Percentiles rank a stretch among this genome's conserved stretches.
phyloP scores from a whole-genome alignment of 2,888 invertebrate genomes.

The Caradrina kadenii region DNA sequence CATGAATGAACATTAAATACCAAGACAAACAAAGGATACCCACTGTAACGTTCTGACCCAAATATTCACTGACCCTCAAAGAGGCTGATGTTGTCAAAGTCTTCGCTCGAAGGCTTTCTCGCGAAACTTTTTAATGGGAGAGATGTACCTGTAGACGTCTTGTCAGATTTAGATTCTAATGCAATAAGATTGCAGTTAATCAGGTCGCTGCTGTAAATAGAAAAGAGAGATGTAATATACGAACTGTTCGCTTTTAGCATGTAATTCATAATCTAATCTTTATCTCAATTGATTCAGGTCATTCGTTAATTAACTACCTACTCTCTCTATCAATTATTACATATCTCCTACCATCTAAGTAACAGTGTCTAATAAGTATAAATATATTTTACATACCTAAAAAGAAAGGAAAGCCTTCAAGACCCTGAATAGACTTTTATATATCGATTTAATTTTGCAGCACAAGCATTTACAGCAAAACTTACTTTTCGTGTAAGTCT shows the following conservation, averaged over 20 bases:
- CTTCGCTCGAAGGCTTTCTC: constrained; percentile 27
- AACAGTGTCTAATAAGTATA: too few relatives aligned
- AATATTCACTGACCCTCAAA: constrained; percentile 49
- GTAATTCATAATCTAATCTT: neutral
- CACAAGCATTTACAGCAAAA: neutral
- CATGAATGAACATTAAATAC: constrained; percentile 1
- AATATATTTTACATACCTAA: too few relatives aligned
- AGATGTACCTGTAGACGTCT: constrained; percentile 19
- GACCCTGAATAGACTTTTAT: neutral
- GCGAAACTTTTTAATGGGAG: constrained; percentile 34
- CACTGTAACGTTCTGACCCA: constrained; percentile 33
- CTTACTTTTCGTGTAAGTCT: neutral
- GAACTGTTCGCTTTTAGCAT: neutral
- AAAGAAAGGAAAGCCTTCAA: too few relatives aligned
- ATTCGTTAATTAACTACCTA: too few relatives aligned
- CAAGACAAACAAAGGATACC: constrained; percentile 27
- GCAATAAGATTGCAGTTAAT: constrained; percentile 7
- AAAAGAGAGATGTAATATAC: neutral
- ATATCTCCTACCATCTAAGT: too few relatives aligned
- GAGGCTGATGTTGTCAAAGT: constrained; percentile 37
- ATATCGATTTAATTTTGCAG: neutral
- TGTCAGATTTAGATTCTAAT: constrained; percentile 6
- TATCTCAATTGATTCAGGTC: neutral
- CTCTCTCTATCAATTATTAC: neutral
- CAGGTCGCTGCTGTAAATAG: neutral